phyloP scores from a whole-genome alignment of 2,888 invertebrate species.

The Apamea sordens region DNA sequence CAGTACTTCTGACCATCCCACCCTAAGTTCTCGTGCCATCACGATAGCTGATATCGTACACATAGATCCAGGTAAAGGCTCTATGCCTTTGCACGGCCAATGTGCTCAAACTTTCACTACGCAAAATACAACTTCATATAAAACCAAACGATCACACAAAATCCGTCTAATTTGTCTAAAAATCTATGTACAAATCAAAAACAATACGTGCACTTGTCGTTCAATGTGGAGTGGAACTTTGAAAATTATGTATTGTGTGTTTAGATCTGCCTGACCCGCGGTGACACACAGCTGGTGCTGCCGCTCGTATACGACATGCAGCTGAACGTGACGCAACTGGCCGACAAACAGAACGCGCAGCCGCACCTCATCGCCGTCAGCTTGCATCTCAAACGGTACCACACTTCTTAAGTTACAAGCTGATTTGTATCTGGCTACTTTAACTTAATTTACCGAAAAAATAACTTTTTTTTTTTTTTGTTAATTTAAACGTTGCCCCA shows the following conservation, averaged over 20 bases:
- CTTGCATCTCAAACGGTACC: conserved; percentile 86
- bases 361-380: conserved; percentile 88
- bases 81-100: neutral
- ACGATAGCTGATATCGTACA: neutral
- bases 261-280: conserved; percentile 87
- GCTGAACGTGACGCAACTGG: conserved; percentile 96
- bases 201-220: neutral
- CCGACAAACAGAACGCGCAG: conserved; percentile 94
- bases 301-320: conserved; percentile 97
- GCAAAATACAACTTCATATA: neutral
- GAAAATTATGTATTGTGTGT: neutral
- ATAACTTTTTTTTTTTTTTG: too few relatives aligned
- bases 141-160: neutral
- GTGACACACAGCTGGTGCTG: conserved; percentile 92
- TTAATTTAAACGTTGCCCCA: too few relatives aligned
- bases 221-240: neutral
- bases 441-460: neutral
- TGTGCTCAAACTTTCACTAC: neutral
- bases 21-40: neutral
- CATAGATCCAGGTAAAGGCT: neutral
- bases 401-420: neutral
- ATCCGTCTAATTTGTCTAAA: neutral
- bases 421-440: neutral
- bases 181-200: neutral
- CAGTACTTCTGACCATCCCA: too few relatives aligned